Evolutionary conservation across 2,888 invertebrate species (phyloP).

Genomic region (Phengaris alcon): DNA sequence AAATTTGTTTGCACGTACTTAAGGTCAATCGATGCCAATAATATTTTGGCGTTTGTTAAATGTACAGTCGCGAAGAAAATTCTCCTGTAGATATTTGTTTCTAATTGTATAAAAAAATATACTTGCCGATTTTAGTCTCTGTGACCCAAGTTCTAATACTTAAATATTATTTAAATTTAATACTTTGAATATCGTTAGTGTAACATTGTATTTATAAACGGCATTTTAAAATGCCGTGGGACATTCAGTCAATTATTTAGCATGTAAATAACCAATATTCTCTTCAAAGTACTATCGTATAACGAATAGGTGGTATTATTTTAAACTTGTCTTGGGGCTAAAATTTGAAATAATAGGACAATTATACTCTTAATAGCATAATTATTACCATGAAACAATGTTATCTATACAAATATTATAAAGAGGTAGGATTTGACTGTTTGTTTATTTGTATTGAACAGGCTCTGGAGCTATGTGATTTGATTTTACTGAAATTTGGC

Average conservation of each 20-base stretch:
- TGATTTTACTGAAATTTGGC: no score
- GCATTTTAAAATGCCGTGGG: not conserved
- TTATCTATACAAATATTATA: not conserved
- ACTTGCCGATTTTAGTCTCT: not conserved
- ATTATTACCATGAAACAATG: not conserved
- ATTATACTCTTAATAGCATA: not conserved
- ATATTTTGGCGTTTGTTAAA: slow-evolving; percentile 39
- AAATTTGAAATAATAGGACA: not conserved
- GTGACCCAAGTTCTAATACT: no score
- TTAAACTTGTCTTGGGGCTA: not conserved
- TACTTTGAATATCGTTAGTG: not conserved
- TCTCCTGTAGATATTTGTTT: not conserved
- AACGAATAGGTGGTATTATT: not conserved
- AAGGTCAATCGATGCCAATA: slow-evolving; percentile 41
- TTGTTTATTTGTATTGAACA: no score
- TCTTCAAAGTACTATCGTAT: not conserved
- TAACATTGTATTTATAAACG: not conserved
- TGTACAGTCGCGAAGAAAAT: slow-evolving; percentile 35
- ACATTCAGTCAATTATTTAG: not conserved
- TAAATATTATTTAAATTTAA: not conserved
- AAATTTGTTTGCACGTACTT: slow-evolving; percentile 30
- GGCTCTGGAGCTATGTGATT: no score
- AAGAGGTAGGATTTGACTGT: no score
- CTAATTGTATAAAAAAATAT: not conserved
- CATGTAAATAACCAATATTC: not conserved